Conservation (phyloP, 2,113 vertebrate species). For the Gobio gobio region DNA sequence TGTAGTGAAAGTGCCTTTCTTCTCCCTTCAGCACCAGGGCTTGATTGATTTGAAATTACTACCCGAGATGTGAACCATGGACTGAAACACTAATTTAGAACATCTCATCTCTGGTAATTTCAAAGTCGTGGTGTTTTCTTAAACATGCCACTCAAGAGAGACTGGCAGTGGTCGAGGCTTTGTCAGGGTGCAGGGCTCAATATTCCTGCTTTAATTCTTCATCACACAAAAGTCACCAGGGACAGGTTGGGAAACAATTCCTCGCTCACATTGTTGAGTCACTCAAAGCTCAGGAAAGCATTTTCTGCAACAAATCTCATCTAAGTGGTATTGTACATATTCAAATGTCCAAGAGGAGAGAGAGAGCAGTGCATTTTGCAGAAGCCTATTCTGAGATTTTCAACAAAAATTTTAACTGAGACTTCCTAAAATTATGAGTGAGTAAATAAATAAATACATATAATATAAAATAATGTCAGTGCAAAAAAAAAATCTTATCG, state of each 20-base stretch:
- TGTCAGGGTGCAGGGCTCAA: background rate
- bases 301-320: no score
- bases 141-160: slow-evolving; percentile 44
- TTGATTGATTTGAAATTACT: slow-evolving; percentile 56
- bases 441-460: no score
- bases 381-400: background rate
- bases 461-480: no score
- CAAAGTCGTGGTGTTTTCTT: slow-evolving; percentile 38
- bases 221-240: background rate
- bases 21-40: background rate
- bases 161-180: background rate
- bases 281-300: no score
- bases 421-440: background rate
- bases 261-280: no score
- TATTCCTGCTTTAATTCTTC: slow-evolving; percentile 22
- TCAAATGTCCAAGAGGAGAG: no score
- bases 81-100: slow-evolving; percentile 50
- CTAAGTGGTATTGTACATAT: no score
- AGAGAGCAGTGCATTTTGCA: background rate
- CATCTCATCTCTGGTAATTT: slow-evolving; percentile 45
- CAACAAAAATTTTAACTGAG: no score
- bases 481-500: no score
- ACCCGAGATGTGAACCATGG: slow-evolving; percentile 51
- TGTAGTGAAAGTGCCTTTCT: slow-evolving; percentile 27
- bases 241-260: no score